Evolutionary conservation across 2,113 vertebrate genomes (phyloP).

Genomic region (Carollia perspicillata): DNA sequence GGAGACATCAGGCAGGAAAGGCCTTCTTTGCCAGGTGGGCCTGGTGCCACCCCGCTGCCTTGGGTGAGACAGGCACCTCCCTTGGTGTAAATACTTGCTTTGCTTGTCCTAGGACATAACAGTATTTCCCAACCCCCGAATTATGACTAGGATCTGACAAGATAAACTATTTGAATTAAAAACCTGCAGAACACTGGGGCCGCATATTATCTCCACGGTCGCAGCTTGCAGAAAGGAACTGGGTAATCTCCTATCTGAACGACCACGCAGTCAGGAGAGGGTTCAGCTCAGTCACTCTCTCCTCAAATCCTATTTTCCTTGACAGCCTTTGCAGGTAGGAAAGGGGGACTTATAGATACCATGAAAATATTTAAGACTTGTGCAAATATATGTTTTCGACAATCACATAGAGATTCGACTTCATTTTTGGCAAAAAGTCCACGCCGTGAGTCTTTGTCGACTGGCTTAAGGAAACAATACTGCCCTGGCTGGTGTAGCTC

Average conservation of each 20-base stretch:
- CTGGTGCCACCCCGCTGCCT: background rate
- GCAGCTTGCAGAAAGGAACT: background rate
- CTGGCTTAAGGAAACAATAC: background rate
- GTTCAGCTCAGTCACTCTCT: background rate
- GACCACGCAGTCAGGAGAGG: background rate
- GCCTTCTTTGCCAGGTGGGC: background rate
- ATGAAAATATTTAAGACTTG: conserved; percentile 27
- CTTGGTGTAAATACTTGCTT: background rate
- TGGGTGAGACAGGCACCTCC: background rate
- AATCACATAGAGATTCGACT: background rate
- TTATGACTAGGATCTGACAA: background rate
- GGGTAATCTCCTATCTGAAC: background rate
- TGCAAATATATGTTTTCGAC: background rate
- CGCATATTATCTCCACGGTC: background rate
- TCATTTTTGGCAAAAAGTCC: background rate
- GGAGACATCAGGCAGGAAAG: background rate
- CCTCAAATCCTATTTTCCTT: background rate
- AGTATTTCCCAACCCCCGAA: background rate
- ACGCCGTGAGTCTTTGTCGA: background rate
- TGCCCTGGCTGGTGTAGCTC: no score
- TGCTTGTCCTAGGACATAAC: background rate
- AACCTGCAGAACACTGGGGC: background rate
- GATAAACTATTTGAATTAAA: background rate
- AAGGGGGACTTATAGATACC: background rate
- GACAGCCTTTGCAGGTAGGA: background rate